Evolutionary conservation across 2,888 invertebrate genomes (phyloP).

Genomic region (Melanostoma scalare): DNA sequence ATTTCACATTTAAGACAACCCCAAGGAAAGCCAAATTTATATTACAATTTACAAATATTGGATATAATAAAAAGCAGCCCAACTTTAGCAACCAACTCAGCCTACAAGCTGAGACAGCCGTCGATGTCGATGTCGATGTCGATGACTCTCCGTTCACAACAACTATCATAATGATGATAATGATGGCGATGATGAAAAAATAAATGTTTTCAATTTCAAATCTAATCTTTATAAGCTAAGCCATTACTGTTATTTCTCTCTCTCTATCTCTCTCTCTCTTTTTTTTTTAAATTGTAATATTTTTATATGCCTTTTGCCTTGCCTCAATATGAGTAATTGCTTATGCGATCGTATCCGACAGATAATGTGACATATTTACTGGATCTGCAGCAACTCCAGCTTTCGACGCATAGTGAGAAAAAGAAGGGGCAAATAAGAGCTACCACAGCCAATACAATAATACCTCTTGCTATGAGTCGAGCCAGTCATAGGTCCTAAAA

Average conservation of each 20-base stretch:
- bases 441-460: conserved; percentile 2
- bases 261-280: neutral
- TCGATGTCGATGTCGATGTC: conserved; percentile 43
- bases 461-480: conserved; percentile 48
- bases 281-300: conserved; percentile 38
- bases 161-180: conserved; percentile 18
- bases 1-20: conserved; percentile 21
- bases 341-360: conserved; percentile 35
- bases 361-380: conserved; percentile 52
- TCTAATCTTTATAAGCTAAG: conserved; percentile 39
- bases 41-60: conserved; percentile 11
- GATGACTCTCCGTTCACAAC: conserved; percentile 43
- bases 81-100: conserved; percentile 1
- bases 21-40: conserved; percentile 32
- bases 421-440: conserved; percentile 21
- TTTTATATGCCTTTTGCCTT: conserved; percentile 28
- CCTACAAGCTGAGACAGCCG: neutral
- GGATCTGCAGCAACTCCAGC: conserved; percentile 15
- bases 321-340: conserved; percentile 33
- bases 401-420: conserved; percentile 13
- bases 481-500: conserved; percentile 51
- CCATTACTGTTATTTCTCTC: conserved; percentile 37
- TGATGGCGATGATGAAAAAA: conserved; percentile 44
- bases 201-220: conserved; percentile 66
- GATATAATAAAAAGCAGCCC: conserved; percentile 39